phyloP scores from a whole-genome alignment of 37 sponge, comb jelly and placozoan species.

The Chondrosia reniformis region DNA sequence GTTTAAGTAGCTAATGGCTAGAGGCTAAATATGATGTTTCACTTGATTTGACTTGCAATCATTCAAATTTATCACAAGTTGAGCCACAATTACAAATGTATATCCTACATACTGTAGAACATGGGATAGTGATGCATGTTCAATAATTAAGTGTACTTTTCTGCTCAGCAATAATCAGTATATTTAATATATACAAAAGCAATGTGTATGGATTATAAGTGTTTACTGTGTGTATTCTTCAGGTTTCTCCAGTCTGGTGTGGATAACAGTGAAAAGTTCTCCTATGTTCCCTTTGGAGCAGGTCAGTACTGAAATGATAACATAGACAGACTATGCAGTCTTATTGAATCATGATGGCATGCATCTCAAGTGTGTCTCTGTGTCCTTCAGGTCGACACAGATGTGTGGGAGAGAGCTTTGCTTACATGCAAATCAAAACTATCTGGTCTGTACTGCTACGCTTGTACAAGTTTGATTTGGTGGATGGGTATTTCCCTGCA shows the following conservation, averaged over 20 bases:
- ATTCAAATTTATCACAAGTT: too few species aligned
- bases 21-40: too few species aligned
- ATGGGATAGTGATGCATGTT: too few species aligned
- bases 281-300: slow-evolving; percentile 91
- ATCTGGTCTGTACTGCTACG: slow-evolving; percentile 76
- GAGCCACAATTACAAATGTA: too few species aligned
- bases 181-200: neutral
- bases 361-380: neutral
- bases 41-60: too few species aligned
- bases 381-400: slow-evolving; percentile 74
- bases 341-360: too few species aligned
- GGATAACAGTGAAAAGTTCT: slow-evolving; percentile 67
- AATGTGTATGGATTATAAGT: neutral
- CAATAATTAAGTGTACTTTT: too few species aligned
- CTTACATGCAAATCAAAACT: slow-evolving; percentile 87
- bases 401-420: slow-evolving; percentile 84
- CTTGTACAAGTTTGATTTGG: slow-evolving; percentile 84
- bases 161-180: too few species aligned
- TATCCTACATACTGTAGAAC: too few species aligned
- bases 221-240: neutral
- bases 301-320: slow-evolving; percentile 41
- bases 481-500: slow-evolving; percentile 72
- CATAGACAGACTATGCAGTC: too few species aligned
- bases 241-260: slow-evolving; percentile 28
- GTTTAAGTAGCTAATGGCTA: too few species aligned